These are phyloP conservation scores for Brotula barbata DNA, from an alignment of 2,797 vertebrate genomes.

Conservation along the genomic window DNA sequence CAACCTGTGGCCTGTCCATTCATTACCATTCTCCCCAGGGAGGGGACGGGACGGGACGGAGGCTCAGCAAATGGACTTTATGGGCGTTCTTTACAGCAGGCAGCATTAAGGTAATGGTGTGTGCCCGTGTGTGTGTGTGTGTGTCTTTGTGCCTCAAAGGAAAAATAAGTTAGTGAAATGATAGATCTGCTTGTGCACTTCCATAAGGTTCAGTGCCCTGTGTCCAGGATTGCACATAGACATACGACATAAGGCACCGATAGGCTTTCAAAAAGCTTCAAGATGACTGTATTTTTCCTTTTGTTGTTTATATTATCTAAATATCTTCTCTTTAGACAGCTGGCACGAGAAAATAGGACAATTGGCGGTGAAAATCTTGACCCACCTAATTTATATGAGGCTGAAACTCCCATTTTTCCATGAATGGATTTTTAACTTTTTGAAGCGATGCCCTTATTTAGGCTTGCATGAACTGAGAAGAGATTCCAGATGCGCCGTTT, in stretches of 20 bases:
- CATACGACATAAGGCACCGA: neutral
- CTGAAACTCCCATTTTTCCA: too few species aligned
- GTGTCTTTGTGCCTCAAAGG: constrained; percentile 23
- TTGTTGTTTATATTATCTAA: too few species aligned
- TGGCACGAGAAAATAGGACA: neutral
- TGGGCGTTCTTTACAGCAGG: constrained; percentile 74
- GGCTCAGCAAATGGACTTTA: constrained; percentile 80
- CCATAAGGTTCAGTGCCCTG: constrained; percentile 1
- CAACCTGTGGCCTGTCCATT: constrained; percentile 56
- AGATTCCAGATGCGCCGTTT: constrained; percentile 18
- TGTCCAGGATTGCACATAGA: neutral
- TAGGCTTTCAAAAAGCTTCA: neutral
- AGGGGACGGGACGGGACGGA: constrained; percentile 52
- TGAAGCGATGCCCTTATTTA: constrained; percentile 7
- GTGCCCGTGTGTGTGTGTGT: constrained; percentile 20
- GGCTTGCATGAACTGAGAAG: neutral
- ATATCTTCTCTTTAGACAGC: neutral
- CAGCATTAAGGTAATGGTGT: constrained; percentile 83
- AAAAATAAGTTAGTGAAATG: constrained; percentile 40
- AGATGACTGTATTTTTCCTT: too few species aligned
- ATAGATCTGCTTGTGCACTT: constrained; percentile 31
- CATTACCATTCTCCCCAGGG: constrained; percentile 79
- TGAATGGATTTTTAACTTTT: too few species aligned
- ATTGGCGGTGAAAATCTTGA: neutral
- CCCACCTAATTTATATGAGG: too few species aligned